Base-by-base conservation (phyloP, 2,888 invertebrate genomes). In the Dolichopus griseipennis region DNA sequence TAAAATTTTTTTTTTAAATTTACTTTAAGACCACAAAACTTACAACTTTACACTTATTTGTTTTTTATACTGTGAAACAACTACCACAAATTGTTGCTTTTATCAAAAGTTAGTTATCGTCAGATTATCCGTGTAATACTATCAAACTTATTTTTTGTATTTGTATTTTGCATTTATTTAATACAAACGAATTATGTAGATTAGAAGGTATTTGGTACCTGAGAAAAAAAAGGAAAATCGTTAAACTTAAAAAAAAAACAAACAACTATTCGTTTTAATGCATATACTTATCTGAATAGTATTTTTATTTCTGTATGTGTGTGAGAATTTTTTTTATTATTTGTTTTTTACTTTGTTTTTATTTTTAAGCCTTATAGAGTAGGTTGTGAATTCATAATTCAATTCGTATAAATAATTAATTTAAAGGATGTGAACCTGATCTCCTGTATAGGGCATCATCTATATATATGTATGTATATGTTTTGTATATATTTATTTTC, bases 181-280 rank as follows among this genome's bases (percentile, higher is more conserved):
- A 52, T 41, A 52, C 15, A 15, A 52, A 52, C 52, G 52, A 52
- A 52, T 52, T 52, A 52, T 52, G 52, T 52, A 52, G 52, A 52
- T 52, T 52, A 52, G 18, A 52, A 52, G 41, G 52, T 52, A 52
- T n/a, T 37, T 37, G 5, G 34, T 37, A 37, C 37, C 37, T 7
- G 8, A 10, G 2, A 8, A 37, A 37, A 37, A 37, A 37, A 12
- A 18, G 18, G 15, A n/a, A 27, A 27, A 27, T 5, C 27, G 5
- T 27, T 18, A 9, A 15, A 52, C 9, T 12, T 52, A 52, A 52
- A 52, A n/a, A 37, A 37, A 37, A 37, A 37, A 10, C 37, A 52
- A n/a, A 52, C 52, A 15, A 52, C 9, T 12, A 18, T 52, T 52
- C 18, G 37, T 37, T 52, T 52, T 12, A 18, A 52, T 52, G 2